Conservation (phyloP, 2,888 invertebrate species). For the Gryllus longicercus region DNA sequence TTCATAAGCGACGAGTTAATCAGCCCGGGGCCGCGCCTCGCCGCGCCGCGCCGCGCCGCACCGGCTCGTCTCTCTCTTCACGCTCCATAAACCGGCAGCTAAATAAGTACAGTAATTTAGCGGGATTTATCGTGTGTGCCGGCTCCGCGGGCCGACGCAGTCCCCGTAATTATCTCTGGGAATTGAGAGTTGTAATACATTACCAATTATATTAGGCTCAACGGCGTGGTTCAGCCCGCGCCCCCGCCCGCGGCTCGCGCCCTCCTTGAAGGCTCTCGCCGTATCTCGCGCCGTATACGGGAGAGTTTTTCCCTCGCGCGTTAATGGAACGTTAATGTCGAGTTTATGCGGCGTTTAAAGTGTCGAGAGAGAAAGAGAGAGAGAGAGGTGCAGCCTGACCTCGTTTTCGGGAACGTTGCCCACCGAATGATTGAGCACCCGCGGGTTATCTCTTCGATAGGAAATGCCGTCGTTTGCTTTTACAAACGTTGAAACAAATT, state of each 20-base stretch:
- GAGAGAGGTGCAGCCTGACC: background rate
- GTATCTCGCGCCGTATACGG: no score
- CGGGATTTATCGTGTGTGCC: slow-evolving; percentile 17
- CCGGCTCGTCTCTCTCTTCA: background rate
- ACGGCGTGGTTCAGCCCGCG: no score
- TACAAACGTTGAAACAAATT: no score
- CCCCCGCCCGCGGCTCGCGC: no score
- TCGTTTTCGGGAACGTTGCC: background rate
- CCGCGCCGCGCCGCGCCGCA: background rate
- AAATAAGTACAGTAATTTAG: slow-evolving; percentile 9
- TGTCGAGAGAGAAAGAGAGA: background rate
- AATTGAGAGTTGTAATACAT: slow-evolving; percentile 17
- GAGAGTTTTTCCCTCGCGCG: background rate
- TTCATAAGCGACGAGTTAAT: slow-evolving; percentile 2
- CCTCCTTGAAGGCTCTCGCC: no score
- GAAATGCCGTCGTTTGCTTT: no score
- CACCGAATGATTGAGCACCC: no score
- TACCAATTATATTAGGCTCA: background rate
- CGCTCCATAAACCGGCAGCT: slow-evolving; percentile 11
- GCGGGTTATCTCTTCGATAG: no score
- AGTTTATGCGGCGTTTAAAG: background rate
- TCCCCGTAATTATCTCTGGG: slow-evolving; percentile 4
- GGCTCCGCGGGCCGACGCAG: background rate
- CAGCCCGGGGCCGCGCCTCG: background rate
- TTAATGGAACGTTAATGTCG: slow-evolving; percentile 17